These are phyloP conservation scores for Drosophila aff. DNA, from an alignment of 1,140 invertebrate species.

Conservation along the genomic window DNA sequence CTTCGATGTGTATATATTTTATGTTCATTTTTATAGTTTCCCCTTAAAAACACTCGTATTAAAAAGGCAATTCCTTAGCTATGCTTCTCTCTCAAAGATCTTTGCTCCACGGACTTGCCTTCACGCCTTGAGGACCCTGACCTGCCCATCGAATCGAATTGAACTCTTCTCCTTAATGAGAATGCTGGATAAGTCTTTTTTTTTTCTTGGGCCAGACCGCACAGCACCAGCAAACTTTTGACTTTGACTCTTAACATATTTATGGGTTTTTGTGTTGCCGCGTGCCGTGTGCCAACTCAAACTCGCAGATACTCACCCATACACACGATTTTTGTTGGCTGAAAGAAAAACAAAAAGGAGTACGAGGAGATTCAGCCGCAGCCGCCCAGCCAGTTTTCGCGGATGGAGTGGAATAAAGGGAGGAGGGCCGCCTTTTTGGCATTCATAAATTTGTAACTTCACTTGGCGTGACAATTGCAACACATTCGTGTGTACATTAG, in stretches of 20 bases:
- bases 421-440: constrained; percentile 68
- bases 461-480: constrained; percentile 85
- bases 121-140: constrained; percentile 19
- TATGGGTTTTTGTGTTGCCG: constrained; percentile 77
- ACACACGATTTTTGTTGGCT: constrained; percentile 7
- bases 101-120: background rate
- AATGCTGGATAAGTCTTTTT: constrained; percentile 52
- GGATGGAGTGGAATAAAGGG: constrained; percentile 30
- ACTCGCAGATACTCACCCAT: constrained; percentile 34
- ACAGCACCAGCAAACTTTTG: constrained; percentile 70
- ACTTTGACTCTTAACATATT: constrained; percentile 81
- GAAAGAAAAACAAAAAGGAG: background rate
- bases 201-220: constrained; percentile 37
- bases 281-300: constrained; percentile 68
- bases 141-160: constrained; percentile 53
- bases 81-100: background rate
- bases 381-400: constrained; percentile 32
- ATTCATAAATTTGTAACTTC: constrained; percentile 85
- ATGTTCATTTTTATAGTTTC: background rate
- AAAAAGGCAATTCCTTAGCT: background rate
- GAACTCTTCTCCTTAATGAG: constrained; percentile 75
- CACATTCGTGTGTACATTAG: constrained; percentile 82
- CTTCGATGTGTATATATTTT: background rate
- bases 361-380: constrained; percentile 10
- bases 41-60: background rate